A percentile compares a stretch with the other conserved stretches of the same genome.
Evolutionary conservation across 1,140 invertebrate genomes (phyloP).

Genomic region (Pemphigus obesinymphae): DNA sequence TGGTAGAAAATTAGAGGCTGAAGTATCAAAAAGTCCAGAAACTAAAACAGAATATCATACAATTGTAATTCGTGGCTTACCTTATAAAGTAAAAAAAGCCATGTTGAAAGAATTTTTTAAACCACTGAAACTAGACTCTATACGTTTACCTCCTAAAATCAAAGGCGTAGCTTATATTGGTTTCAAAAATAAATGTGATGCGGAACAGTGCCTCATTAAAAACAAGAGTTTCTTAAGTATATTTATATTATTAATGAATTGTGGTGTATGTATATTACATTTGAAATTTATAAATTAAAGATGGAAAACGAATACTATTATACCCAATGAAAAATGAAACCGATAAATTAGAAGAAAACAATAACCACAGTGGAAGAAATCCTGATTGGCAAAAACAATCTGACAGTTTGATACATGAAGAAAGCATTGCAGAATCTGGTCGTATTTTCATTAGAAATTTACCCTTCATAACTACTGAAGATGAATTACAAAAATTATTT

Average conservation of each 20-base stretch:
- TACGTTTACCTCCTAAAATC: slow-evolving; percentile 70
- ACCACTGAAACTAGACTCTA: slow-evolving; percentile 69
- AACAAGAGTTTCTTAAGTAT: slow-evolving; percentile 79
- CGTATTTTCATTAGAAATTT: slow-evolving; percentile 93
- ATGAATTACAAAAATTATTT: slow-evolving; percentile 80
- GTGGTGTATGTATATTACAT: neutral
- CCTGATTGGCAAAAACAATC: slow-evolving; percentile 64
- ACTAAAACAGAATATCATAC: slow-evolving; percentile 34
- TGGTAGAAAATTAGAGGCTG: slow-evolving; percentile 48
- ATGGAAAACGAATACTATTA: slow-evolving; percentile 45
- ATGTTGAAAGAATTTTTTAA: slow-evolving; percentile 79
- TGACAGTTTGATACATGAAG: slow-evolving; percentile 66
- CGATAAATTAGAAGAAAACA: slow-evolving; percentile 50
- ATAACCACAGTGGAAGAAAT: slow-evolving; percentile 50
- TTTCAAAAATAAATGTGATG: slow-evolving; percentile 75
- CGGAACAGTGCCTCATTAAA: slow-evolving; percentile 75
- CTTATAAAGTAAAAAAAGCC: slow-evolving; percentile 69
- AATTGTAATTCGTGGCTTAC: slow-evolving; percentile 59
- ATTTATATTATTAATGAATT: slow-evolving; percentile 42
- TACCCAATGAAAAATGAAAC: slow-evolving; percentile 51
- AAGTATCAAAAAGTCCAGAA: slow-evolving; percentile 46
- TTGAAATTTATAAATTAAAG: slow-evolving; percentile 37
- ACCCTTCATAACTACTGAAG: slow-evolving; percentile 80
- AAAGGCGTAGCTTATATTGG: slow-evolving; percentile 87
- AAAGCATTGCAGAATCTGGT: slow-evolving; percentile 83